Base-by-base conservation (phyloP, 2,888 invertebrate species). In the Peribatodes rhomboidaria region DNA sequence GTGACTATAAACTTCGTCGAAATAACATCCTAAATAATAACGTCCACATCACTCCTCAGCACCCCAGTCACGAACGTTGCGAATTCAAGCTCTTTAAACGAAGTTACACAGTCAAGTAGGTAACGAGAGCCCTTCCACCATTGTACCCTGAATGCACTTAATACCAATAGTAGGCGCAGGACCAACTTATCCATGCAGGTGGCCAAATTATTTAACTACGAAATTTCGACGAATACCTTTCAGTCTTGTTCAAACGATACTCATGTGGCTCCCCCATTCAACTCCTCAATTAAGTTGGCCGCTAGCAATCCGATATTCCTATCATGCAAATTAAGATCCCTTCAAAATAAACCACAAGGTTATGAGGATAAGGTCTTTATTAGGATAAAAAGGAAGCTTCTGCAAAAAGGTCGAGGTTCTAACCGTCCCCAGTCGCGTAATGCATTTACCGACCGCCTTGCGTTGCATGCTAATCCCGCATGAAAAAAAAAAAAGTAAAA, bases 81-180 rank as follows among this genome's bases (percentile, higher is more conserved):
- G 35, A 75, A 76, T 78, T 78, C 82, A 78, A 82, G 83, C 84
- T 80, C 77, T 86, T 83, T 81, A 88, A 92, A 92, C 87, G 90
- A 91, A 92, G 92, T 92, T 92, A 92, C 87, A 89, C 89, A 92
- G 92, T 92, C 92, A 91, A 92, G 92, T 92, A 87, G 86, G 87
- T 88, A 91, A 91, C 91, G 91, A 90, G 91, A 89, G 88, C 86
- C 85, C 85, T 83, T 83, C 80, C 84, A 69, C 67, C 80, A 86
- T 86, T 85, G 83, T 86, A 81, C 83, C 80, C 46, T 60, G 46
- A 64, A 61, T 69, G 70, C 68, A 71, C 55, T 65, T 47, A 64
- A 62, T 56, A 13, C 18, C 56, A 44, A 31, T 8, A 22, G 27
- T 2, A 20, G 16, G 20, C 13, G 22, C n/a, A 1, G 35, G 16